Conservation (phyloP, 2,888 invertebrate species). For the Lycia hirtaria region DNA sequence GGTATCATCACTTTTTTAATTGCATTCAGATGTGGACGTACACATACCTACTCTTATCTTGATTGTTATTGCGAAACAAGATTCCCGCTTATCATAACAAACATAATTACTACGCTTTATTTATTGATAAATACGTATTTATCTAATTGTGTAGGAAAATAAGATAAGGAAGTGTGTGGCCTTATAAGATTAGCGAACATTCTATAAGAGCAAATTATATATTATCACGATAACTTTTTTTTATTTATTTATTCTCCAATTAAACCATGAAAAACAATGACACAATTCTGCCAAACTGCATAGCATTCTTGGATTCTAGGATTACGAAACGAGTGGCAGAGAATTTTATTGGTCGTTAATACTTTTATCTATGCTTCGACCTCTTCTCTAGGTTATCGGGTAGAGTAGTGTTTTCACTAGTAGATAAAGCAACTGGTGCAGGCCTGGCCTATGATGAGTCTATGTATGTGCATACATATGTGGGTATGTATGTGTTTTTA, state of each 20-base stretch:
- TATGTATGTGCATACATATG: no score
- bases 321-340: neutral
- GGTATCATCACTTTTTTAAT: no score
- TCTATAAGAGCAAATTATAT: slow-evolving; percentile 8
- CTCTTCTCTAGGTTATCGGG: neutral
- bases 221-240: no score
- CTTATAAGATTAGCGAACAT: slow-evolving; percentile 18
- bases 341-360: neutral
- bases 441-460: no score
- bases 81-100: slow-evolving; percentile 1
- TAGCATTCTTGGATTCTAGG: neutral
- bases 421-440: neutral
- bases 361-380: neutral
- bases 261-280: no score
- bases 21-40: no score
- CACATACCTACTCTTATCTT: neutral
- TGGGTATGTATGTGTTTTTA: no score
- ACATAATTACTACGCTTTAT: neutral
- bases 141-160: slow-evolving; percentile 8
- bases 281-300: no score
- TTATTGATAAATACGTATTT: slow-evolving; percentile 3
- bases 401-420: neutral
- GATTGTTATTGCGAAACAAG: neutral
- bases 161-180: slow-evolving; percentile 1
- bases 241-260: no score